Conservation (phyloP, 2,888 invertebrate genomes). For the Lasioglossum morio region DNA sequence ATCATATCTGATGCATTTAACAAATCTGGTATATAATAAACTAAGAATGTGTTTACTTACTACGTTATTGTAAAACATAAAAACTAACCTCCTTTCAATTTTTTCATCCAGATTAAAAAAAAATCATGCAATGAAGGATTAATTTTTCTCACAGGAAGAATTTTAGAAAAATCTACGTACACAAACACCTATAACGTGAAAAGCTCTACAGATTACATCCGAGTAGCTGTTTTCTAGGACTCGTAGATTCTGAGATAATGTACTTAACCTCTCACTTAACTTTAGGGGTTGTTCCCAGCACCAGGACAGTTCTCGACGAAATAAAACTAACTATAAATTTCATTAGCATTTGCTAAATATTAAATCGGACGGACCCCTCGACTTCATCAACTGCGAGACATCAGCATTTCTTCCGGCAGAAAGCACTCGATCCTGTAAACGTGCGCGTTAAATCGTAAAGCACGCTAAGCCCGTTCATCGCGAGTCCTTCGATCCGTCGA, state of each 20-base stretch:
- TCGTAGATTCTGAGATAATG: not conserved
- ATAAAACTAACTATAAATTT: not conserved
- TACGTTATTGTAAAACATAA: no score
- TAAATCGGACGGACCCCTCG: not conserved
- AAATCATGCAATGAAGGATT: no score
- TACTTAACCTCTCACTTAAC: not conserved
- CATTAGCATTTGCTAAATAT: not conserved
- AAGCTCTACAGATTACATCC: no score
- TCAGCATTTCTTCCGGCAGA: not conserved
- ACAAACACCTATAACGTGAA: no score
- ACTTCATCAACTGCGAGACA: not conserved
- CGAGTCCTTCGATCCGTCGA: not conserved
- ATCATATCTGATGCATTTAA: no score
- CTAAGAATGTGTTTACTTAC: no score
- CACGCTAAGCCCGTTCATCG: not conserved
- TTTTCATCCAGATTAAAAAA: no score
- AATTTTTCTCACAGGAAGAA: no score
- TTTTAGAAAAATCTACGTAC: no score
- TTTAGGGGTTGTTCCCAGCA: not conserved
- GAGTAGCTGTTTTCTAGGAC: not conserved
- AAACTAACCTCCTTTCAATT: no score
- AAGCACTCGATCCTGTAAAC: not conserved
- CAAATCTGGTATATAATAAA: no score
- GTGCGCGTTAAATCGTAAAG: not conserved
- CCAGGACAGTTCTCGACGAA: not conserved